Base-by-base conservation (phyloP, 2,113 vertebrate genomes). In the Ptilorrhoa leucosticta region DNA sequence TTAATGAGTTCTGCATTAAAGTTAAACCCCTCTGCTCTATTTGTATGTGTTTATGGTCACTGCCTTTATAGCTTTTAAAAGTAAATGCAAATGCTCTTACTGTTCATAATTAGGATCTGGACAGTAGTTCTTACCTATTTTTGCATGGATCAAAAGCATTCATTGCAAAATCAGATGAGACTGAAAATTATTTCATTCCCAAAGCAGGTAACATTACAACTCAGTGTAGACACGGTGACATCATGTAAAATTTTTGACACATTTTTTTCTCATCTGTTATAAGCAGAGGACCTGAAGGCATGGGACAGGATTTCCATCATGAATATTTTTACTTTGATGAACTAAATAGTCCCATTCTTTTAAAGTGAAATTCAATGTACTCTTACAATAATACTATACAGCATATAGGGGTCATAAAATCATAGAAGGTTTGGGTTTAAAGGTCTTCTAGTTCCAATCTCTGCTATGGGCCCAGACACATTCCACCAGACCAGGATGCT, bases 381-480 rank as follows among this genome's bases (percentile, higher is more conserved):
- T 40, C 33, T 64, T 75, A 24, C n/a, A 6, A n/a, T 37, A 56
- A 9, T 42, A 15, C 5, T 76, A 28, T 73, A 77, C 13, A 50
- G 44, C 3, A 37, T 35, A 31, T 2, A 87, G 9, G 39, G 8
- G 19, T 76, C 30, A 73, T 40, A 47, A 61, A 54, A 54, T 61
- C 26, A 35, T 13, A 35, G 39, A 61, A 54, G 26, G 5, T 47
- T 76, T 69, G 30, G 2, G 8, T 68, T 68, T 35, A 16, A 61
- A 68, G 11, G 33, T 54, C 39, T 75, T 60, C 17, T 19, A 6
- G 5, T 54, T 87, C 21, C 30, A 48, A 11, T 1, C 5, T 8
- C 30, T 76, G 21, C 26, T 53, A 48, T 27, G 10, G 1, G 1
- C 8, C 21, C 0, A 0, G 26, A 19, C 15, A 35, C 10, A 31